Conservation (phyloP, 1,140 invertebrate genomes). For the Halyomorpha halys region DNA sequence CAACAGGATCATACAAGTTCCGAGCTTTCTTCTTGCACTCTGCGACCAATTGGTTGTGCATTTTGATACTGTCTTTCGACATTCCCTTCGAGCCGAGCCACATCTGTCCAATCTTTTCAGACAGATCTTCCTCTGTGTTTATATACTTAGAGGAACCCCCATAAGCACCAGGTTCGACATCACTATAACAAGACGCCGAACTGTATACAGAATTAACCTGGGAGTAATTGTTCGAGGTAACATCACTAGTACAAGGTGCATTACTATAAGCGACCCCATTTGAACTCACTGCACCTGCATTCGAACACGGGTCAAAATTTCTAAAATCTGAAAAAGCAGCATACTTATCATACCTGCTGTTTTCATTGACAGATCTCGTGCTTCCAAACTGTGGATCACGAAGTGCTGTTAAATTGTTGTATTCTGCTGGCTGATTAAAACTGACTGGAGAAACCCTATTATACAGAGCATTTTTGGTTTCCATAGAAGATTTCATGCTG, state of each 20-base stretch:
- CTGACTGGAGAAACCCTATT: not conserved
- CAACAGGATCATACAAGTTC: conserved; percentile 18
- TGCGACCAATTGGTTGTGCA: conserved; percentile 20
- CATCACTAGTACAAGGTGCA: not conserved
- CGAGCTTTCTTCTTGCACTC: conserved; percentile 18
- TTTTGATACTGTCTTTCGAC: conserved; percentile 13
- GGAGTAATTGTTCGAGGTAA: not conserved
- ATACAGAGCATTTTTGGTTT: not conserved
- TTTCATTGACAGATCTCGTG: not conserved
- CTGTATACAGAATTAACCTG: not conserved
- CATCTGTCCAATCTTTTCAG: conserved; percentile 6
- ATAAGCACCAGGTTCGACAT: not conserved
- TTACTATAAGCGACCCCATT: not conserved
- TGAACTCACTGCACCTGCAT: not conserved
- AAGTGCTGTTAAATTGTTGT: not conserved
- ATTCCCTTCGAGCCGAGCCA: not conserved
- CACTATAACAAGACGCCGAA: not conserved
- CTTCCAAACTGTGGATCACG: not conserved
- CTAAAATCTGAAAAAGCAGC: not conserved
- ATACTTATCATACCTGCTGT: not conserved
- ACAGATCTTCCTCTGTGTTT: not conserved
- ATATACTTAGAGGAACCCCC: not conserved
- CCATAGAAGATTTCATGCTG: not conserved
- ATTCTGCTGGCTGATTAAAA: not conserved
- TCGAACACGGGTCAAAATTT: not conserved